phyloP scores from a whole-genome alignment of 2,797 vertebrate species.

The Echeneis naucrates region DNA sequence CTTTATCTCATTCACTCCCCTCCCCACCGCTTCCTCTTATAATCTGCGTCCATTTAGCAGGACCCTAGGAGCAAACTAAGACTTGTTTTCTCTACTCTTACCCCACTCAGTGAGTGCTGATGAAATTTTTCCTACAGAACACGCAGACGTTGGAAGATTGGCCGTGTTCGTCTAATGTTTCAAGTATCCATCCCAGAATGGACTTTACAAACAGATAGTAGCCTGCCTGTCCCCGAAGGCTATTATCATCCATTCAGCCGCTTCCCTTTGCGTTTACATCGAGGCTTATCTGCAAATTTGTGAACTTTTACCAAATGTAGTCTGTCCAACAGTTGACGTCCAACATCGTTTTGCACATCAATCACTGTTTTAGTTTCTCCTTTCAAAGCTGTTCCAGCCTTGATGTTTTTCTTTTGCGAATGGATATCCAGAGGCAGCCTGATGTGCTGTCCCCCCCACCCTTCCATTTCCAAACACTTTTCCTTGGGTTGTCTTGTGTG shows the following conservation, averaged over 20 bases:
- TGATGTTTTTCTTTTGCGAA: constrained; percentile 77
- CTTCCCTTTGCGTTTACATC: constrained; percentile 71
- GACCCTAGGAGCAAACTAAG: constrained; percentile 44
- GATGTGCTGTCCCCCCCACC: constrained; percentile 69
- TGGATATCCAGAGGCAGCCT: constrained; percentile 80
- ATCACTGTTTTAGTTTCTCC: constrained; percentile 78
- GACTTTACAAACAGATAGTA: constrained; percentile 66
- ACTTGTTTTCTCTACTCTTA: constrained; percentile 44
- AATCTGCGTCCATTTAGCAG: constrained; percentile 57
- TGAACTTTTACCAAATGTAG: constrained; percentile 80
- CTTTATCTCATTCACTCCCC: constrained; percentile 9
- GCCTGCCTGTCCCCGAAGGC: constrained; percentile 52
- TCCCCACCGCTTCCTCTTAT: constrained; percentile 19
- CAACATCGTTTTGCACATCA: constrained; percentile 78
- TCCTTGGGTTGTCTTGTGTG: constrained; percentile 80
- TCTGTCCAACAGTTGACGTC: constrained; percentile 73
- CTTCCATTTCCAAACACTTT: constrained; percentile 72
- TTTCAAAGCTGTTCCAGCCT: constrained; percentile 79
- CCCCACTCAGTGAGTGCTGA: constrained; percentile 34
- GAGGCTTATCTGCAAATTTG: constrained; percentile 79
- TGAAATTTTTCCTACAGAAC: constrained; percentile 47
- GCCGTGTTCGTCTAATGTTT: constrained; percentile 60
- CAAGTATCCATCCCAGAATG: constrained; percentile 55
- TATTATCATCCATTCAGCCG: constrained; percentile 66
- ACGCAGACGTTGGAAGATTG: constrained; percentile 44